phyloP scores from a whole-genome alignment of 1,140 invertebrate genomes.

The Ips typographus region DNA sequence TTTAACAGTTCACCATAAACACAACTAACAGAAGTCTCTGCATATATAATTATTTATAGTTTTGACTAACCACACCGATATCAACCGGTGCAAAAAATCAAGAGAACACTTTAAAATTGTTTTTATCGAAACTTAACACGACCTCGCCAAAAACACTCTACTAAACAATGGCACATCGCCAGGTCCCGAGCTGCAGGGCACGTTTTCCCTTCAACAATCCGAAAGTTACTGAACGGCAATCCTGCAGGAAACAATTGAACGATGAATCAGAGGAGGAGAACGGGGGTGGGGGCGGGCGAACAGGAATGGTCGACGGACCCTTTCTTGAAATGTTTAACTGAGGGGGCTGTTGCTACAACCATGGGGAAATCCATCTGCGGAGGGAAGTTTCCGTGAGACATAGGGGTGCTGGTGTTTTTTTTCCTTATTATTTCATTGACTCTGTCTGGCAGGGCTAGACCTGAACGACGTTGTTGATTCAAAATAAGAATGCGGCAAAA shows the following conservation, averaged over 20 bases:
- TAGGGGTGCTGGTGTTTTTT: background rate
- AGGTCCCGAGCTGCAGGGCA: background rate
- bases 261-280: conserved; percentile 40
- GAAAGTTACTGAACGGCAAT: conserved; percentile 24
- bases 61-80: too few species aligned
- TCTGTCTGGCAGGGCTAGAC: background rate
- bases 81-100: too few species aligned
- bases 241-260: conserved; percentile 30
- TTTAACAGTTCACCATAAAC: too few species aligned
- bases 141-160: background rate
- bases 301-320: conserved; percentile 20
- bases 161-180: background rate
- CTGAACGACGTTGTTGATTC: too few species aligned
- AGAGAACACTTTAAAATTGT: too few species aligned
- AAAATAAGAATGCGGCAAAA: too few species aligned
- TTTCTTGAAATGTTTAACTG: conserved; percentile 26
- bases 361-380: conserved; percentile 19
- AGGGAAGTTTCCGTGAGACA: conserved; percentile 23
- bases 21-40: too few species aligned
- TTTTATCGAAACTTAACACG: too few species aligned
- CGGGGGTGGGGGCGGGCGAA: conserved; percentile 1
- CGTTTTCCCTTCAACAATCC: conserved; percentile 1
- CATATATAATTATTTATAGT: too few species aligned
- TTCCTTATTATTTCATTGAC: conserved; percentile 6
- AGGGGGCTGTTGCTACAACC: conserved; percentile 14